Evolutionary conservation across 1,140 invertebrate genomes (phyloP).

Genomic region (Camponotus vicinus): DNA sequence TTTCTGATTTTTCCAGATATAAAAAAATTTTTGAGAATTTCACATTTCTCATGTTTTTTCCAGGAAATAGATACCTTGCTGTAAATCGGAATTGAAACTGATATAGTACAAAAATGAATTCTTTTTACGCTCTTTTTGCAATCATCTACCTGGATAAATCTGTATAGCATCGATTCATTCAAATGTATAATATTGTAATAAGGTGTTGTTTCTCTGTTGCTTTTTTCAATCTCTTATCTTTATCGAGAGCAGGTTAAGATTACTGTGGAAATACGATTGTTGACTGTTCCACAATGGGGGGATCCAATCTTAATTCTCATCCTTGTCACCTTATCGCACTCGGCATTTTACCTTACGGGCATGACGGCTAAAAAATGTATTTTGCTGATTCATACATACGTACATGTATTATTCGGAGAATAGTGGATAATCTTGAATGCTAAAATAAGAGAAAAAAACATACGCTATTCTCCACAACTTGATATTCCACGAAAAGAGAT

Average conservation of each 20-base stretch:
- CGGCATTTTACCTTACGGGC: conserved; percentile 40
- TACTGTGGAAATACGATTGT: conserved; percentile 49
- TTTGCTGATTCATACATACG: conserved; percentile 36
- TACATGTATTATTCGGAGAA: not conserved
- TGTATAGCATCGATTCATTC: not conserved
- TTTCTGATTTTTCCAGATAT: too few relatives aligned
- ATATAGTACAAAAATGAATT: not conserved
- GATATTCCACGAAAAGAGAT: too few relatives aligned
- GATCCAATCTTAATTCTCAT: conserved; percentile 63
- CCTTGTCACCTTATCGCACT: conserved; percentile 65
- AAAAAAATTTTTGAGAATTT: too few relatives aligned
- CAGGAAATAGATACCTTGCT: too few relatives aligned
- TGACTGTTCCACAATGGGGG: conserved; percentile 5
- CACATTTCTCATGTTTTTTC: too few relatives aligned
- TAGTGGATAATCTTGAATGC: not conserved
- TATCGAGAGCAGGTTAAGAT: conserved; percentile 59
- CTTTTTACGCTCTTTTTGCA: not conserved
- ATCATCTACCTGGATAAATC: not conserved
- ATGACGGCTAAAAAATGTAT: conserved; percentile 7
- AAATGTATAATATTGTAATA: not conserved
- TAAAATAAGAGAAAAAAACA: not conserved
- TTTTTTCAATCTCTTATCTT: conserved; percentile 69
- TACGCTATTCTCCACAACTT: not conserved
- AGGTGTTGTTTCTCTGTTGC: conserved; percentile 1
- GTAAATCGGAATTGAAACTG: not conserved